These are phyloP conservation scores for Drosophila pandora DNA, from an alignment of 1,140 invertebrate genomes.

Conservation along the genomic window DNA sequence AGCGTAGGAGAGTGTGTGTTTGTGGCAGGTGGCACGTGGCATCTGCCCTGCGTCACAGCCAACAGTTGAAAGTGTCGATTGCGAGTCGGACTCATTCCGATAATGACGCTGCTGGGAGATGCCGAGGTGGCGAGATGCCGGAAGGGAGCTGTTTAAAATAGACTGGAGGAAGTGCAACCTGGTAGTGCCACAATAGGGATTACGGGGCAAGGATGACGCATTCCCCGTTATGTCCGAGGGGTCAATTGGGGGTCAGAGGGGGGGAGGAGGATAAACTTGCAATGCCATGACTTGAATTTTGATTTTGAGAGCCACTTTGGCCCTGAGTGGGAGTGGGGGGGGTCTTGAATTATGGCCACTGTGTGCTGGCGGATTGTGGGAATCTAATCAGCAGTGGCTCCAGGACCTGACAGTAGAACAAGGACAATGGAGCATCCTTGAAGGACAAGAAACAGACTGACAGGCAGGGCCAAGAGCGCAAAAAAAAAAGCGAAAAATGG, in stretches of 20 bases:
- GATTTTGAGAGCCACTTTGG: conserved; percentile 42
- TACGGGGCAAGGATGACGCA: conserved; percentile 48
- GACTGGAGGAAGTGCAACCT: conserved; percentile 23
- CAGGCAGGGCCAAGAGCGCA: conserved; percentile 11
- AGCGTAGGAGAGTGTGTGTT: too few species aligned
- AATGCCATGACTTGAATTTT: conserved; percentile 57
- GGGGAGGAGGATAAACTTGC: conserved; percentile 43
- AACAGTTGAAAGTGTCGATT: too few species aligned
- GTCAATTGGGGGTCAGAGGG: neutral
- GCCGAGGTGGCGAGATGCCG: neutral
- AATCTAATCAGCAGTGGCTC: conserved; percentile 48
- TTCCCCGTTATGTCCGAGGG: conserved; percentile 6
- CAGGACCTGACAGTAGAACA: neutral
- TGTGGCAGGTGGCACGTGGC: neutral
- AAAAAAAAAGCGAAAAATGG: neutral
- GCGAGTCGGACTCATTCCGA: neutral
- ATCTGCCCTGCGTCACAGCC: neutral
- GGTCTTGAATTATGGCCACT: conserved; percentile 29
- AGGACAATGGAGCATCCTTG: conserved; percentile 31
- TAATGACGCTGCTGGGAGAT: conserved; percentile 9
- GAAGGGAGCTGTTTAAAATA: conserved; percentile 13
- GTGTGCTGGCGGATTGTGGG: conserved; percentile 22
- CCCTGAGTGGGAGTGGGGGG: conserved; percentile 9
- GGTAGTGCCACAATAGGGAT: conserved; percentile 18
- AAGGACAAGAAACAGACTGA: conserved; percentile 15